These are phyloP conservation scores for Bombus turneri DNA, from an alignment of 1,140 invertebrate species.

Conservation along the genomic window DNA sequence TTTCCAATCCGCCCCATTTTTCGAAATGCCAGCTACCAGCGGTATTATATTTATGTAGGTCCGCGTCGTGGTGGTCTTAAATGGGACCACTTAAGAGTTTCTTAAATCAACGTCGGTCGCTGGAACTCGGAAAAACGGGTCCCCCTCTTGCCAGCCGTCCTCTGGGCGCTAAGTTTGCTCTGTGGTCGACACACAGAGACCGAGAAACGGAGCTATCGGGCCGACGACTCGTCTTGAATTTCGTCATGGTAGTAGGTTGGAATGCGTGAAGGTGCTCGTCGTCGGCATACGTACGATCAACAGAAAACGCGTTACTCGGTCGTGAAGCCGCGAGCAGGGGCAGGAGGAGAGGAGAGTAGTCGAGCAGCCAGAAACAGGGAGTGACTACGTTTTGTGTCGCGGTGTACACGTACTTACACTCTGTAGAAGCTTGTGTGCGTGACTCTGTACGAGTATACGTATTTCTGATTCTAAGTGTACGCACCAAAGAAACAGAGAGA, in stretches of 20 bases:
- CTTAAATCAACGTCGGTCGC: conserved; percentile 58
- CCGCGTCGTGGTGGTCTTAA: conserved; percentile 43
- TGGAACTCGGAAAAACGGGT: conserved; percentile 53
- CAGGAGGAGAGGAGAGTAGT: neutral
- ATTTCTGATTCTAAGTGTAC: neutral
- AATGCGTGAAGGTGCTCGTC: conserved; percentile 71
- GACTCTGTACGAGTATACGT: too few species aligned
- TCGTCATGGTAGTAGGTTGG: conserved; percentile 75
- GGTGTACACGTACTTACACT: neutral
- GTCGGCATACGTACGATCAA: conserved; percentile 41
- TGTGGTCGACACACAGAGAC: conserved; percentile 13
- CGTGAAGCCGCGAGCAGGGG: conserved; percentile 27
- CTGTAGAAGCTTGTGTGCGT: neutral
- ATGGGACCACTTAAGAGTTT: conserved; percentile 60
- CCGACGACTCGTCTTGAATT: conserved; percentile 66
- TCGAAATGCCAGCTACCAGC: too few species aligned
- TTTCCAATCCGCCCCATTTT: too few species aligned
- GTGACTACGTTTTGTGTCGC: neutral
- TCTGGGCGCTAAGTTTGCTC: conserved; percentile 49
- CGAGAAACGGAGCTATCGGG: conserved; percentile 55
- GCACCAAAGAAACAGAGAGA: too few species aligned
- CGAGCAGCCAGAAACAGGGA: too few species aligned
- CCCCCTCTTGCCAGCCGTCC: conserved; percentile 15
- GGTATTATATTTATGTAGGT: neutral
- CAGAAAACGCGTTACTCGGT: conserved; percentile 44